These are phyloP conservation scores for Turritopsis rubra DNA, from an alignment of 30 jellyfish, hydroid and myxozoan genomes.

Conservation along the genomic window DNA sequence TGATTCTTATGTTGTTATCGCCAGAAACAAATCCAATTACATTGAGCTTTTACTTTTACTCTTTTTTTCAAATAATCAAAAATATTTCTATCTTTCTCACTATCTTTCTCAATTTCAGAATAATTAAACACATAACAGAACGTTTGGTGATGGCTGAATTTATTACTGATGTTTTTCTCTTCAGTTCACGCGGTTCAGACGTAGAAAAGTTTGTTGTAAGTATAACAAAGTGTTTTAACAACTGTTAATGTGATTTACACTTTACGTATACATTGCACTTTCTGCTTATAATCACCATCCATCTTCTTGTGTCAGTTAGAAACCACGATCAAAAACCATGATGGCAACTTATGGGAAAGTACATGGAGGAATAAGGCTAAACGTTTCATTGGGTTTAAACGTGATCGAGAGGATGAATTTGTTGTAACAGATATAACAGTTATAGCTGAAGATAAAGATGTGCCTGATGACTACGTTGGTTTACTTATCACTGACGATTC, in stretches of 20 bases:
- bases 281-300: no score
- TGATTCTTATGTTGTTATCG: no score
- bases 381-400: slow-evolving; percentile 57
- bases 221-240: background rate
- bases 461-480: slow-evolving; percentile 77
- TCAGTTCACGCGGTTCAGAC: slow-evolving; percentile 52
- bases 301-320: slow-evolving; percentile 18
- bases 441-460: slow-evolving; percentile 71
- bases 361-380: slow-evolving; percentile 90
- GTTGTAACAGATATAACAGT: slow-evolving; percentile 72
- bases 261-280: no score
- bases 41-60: no score
- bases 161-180: slow-evolving; percentile 48
- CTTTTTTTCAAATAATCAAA: no score
- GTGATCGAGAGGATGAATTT: slow-evolving; percentile 43
- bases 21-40: no score
- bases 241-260: no score
- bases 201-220: slow-evolving; percentile 22
- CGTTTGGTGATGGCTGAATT: slow-evolving; percentile 46
- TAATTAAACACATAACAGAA: no score
- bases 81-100: no score
- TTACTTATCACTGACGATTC: slow-evolving; percentile 64
- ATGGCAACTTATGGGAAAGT: slow-evolving; percentile 81
- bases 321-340: slow-evolving; percentile 46
- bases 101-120: no score